Evolutionary conservation across 2,113 vertebrate species (phyloP), one percentile per base, ranked within the genome.

Genomic region (Acrocephalus kingi): DNA sequence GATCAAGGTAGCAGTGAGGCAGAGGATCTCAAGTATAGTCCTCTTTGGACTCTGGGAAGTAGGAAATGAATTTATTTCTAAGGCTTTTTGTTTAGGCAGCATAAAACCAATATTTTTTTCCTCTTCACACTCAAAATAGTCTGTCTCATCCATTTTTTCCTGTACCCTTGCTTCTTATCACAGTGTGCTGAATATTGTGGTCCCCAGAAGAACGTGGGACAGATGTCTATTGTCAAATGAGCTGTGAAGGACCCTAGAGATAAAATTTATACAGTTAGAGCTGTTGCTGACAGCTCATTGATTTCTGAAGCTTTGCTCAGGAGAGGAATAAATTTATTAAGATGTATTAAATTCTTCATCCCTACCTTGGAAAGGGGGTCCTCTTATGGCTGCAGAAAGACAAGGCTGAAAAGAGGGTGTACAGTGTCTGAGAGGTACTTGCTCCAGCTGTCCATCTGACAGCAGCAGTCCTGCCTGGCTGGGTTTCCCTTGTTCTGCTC

Each of bases 231-330:
- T 93, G 31, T 85, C 77, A 46, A 31, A 59, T 3, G 61, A 89
- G 43, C 85, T 90, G n/a, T 62, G 63, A 81, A 87, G 73, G n/a
- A 80, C 37, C n/a, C 46, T 59, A 49, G 77, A 87, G 76, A 94
- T 79, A 84, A 81, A 96, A 81, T 90, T 96, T 96, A 72, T 39
- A 55, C 35, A 63, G 23, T 72, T 64, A 78, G 85, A 86, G 58
- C 48, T 85, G 48, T 55, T 85, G 33, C 64, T 90, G 84, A 52
- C 58, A 89, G 59, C 48, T 75, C 86, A 55, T 75, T 94, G 82
- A 78, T 93, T 93, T 89, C 83, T 90, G 82, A 79, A 73, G 62
- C 68, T 91, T 90, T 85, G 54, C 63, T 81, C 22, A 76, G 82
- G 78, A 84, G 79, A 94, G 17, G 69, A 93, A 74, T 87, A 73